These are phyloP conservation scores for Hippasteria phrygiana DNA, from an alignment of 53 echinoderm and acorn worm species.

Conservation along the genomic window DNA sequence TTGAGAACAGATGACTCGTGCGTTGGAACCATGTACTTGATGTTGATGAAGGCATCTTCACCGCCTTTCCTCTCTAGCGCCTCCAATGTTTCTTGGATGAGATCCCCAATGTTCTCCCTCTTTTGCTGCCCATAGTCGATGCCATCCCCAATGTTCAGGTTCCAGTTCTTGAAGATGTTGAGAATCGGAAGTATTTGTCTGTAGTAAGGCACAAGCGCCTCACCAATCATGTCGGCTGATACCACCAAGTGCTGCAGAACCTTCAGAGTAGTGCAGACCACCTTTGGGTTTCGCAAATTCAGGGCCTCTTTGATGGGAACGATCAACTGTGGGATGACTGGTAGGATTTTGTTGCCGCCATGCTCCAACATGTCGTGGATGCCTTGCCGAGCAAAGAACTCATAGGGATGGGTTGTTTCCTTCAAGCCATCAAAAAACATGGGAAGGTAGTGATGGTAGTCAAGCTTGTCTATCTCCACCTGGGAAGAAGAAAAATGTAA, in stretches of 20 bases:
- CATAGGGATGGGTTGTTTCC: slow-evolving; percentile 94
- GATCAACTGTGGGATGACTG: slow-evolving; percentile 96
- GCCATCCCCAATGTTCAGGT: slow-evolving; percentile 94
- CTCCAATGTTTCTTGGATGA: slow-evolving; percentile 93
- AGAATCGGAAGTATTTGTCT: slow-evolving; percentile 96
- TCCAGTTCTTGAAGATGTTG: slow-evolving; percentile 92
- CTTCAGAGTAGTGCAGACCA: slow-evolving; percentile 94
- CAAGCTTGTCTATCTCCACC: slow-evolving; percentile 98
- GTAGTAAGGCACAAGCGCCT: slow-evolving; percentile 97
- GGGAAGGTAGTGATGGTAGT: slow-evolving; percentile 99
- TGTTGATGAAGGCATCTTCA: slow-evolving; percentile 97
- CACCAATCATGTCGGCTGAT: slow-evolving; percentile 86
- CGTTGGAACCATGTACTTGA: slow-evolving; percentile 99
- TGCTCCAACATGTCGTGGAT: slow-evolving; percentile 99
- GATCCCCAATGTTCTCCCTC: slow-evolving; percentile 93
- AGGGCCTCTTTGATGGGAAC: slow-evolving; percentile 95
- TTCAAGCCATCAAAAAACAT: slow-evolving; percentile 96
- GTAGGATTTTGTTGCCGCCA: slow-evolving; percentile 87
- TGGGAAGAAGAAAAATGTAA: too few relatives aligned
- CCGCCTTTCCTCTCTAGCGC: slow-evolving; percentile 93
- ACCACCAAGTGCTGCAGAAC: slow-evolving; percentile 94
- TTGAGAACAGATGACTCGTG: slow-evolving; percentile 93
- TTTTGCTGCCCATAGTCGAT: slow-evolving; percentile 99
- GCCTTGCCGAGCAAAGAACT: slow-evolving; percentile 96
- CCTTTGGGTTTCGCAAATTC: slow-evolving; percentile 76